These are phyloP conservation scores for Tetranychus cinnabarinus DNA, from an alignment of 1,140 invertebrate genomes.

Conservation along the genomic window DNA sequence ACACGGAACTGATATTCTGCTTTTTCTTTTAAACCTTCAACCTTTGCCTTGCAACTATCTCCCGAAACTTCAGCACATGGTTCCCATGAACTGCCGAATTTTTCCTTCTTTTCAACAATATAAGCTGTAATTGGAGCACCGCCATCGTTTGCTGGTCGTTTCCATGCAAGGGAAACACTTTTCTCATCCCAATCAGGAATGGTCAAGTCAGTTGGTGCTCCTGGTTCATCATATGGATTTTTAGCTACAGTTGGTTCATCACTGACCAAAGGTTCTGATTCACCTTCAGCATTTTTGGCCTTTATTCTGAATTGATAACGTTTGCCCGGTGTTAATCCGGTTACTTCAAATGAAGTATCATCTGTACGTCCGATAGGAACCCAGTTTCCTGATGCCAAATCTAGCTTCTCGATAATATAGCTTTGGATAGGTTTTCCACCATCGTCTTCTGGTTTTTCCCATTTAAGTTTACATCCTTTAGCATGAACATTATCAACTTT, in stretches of 20 bases:
- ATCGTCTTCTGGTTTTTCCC: slow-evolving; percentile 79
- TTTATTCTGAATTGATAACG: slow-evolving; percentile 90
- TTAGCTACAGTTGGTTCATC: slow-evolving; percentile 68
- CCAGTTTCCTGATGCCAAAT: slow-evolving; percentile 48
- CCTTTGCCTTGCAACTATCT: slow-evolving; percentile 49
- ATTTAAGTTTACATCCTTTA: slow-evolving; percentile 80
- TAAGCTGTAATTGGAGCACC: slow-evolving; percentile 69
- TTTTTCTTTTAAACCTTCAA: slow-evolving; percentile 68
- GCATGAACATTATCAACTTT: slow-evolving; percentile 61
- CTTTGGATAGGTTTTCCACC: slow-evolving; percentile 83
- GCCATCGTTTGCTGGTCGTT: slow-evolving; percentile 49
- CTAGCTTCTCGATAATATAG: slow-evolving; percentile 90
- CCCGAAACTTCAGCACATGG: slow-evolving; percentile 60
- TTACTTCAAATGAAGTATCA: slow-evolving; percentile 65
- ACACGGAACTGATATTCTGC: slow-evolving; percentile 76
- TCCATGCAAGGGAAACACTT: slow-evolving; percentile 73
- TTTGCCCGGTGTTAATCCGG: slow-evolving; percentile 58
- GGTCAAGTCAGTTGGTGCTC: slow-evolving; percentile 65
- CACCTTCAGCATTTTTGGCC: slow-evolving; percentile 92
- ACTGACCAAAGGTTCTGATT: slow-evolving; percentile 71
- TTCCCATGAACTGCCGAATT: slow-evolving; percentile 65
- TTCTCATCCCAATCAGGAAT: slow-evolving; percentile 83
- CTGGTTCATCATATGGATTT: slow-evolving; percentile 83
- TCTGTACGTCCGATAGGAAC: slow-evolving; percentile 85
- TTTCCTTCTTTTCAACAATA: slow-evolving; percentile 74